phyloP scores from a whole-genome alignment of 2,888 invertebrate genomes.

The Nephrotoma flavescens region DNA sequence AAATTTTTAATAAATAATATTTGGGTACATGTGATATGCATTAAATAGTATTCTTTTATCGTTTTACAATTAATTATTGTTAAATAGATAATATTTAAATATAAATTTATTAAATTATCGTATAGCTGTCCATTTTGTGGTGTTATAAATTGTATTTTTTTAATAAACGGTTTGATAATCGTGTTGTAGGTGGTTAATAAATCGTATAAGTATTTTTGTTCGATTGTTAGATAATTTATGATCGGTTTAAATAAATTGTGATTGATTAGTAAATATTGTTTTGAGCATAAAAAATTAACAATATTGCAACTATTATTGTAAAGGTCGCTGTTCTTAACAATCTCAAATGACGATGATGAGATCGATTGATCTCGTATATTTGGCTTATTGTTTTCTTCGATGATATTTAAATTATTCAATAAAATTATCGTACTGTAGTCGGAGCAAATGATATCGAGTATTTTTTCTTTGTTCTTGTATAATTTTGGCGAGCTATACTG shows the following conservation, averaged over 20 bases:
- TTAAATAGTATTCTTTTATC: conserved; percentile 52
- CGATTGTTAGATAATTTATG: conserved; percentile 36
- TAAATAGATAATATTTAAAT: conserved; percentile 51
- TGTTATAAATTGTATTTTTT: conserved; percentile 40
- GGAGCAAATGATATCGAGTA: conserved; percentile 27
- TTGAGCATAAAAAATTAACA: conserved; percentile 10
- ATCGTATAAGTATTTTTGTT: conserved; percentile 57
- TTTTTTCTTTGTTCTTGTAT: conserved; percentile 19
- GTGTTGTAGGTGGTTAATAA: conserved; percentile 45
- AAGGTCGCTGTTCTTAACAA: background rate
- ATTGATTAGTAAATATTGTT: conserved; percentile 26
- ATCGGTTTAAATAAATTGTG: conserved; percentile 12
- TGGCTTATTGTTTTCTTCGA: conserved; percentile 6
- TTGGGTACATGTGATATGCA: conserved; percentile 48
- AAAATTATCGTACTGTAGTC: conserved; percentile 28
- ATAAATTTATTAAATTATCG: conserved; percentile 49
- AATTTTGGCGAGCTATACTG: conserved; percentile 57
- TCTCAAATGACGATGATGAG: background rate
- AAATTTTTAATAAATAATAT: conserved; percentile 51
- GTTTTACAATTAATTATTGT: conserved; percentile 52
- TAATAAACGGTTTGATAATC: conserved; percentile 47
- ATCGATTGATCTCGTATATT: background rate
- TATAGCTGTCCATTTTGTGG: conserved; percentile 39
- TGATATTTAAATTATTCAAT: conserved; percentile 18
- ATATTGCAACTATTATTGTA: background rate